Evolutionary conservation across 2,113 vertebrate genomes (phyloP), one percentile per base, ranked within the genome.

Genomic region (Ginglymostoma cirratum): DNA sequence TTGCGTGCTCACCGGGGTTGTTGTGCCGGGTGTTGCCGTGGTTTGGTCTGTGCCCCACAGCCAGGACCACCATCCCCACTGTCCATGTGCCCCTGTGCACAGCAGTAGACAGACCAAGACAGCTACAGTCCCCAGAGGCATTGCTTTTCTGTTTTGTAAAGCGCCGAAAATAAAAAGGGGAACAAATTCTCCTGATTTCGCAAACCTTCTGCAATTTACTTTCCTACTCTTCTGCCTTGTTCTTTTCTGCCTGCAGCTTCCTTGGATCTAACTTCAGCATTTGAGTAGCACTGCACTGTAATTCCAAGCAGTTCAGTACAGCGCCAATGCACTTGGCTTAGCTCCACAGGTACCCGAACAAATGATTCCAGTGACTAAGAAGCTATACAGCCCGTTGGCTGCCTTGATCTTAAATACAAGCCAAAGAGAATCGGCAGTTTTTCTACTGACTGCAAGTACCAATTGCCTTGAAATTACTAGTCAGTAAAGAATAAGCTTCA

Each of bases 311-410:
- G 61, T 66, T 93, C 0, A 93, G 17, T n/a, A 8, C 34, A 67
- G 61, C 38, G 61, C 61, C 89, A 93, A 93, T 0, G 17, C 6
- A 93, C 7, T 66, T 93, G 89, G 89, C 89, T 3, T 38, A 19
- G 2, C 34, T 66, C 89, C 89, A 66, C 8, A 65, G 61, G 61
- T 66, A n/a, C 34, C 89, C n/a, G 34, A 93, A 34, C 34, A 93
- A 93, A 93, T 93, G 66, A 66, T 93, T 93, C 89, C 89, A 93
- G 38, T 61, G 42, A 61, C 17, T 93, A 23, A 66, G 61, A 38
- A 21, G 61, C 89, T 93, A 34, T n/a, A 38, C 34, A 38, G 89
- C n/a, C 30, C 10, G 34, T 66, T 93, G 61, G 89, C 61, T 66
- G 61, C 55, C 89, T 93, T n/a, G 21, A 19, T 93, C 89, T 38